Percentiles rank a stretch among this genome's conserved stretches.
These are phyloP conservation scores for Drosophila punjabiensis DNA, from an alignment of 1,140 invertebrate species.

Conservation along the genomic window DNA sequence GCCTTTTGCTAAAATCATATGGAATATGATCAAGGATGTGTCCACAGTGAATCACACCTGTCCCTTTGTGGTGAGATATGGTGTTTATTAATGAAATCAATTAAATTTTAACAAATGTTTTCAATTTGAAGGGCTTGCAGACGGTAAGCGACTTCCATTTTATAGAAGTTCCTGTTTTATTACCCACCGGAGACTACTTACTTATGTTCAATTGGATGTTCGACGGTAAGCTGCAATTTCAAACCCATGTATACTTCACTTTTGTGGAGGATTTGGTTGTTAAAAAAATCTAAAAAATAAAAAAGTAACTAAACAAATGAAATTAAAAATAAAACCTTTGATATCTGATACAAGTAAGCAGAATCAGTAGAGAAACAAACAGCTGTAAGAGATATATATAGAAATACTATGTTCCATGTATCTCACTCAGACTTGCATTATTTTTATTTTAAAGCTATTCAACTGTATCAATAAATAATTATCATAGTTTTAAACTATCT, in stretches of 20 bases:
- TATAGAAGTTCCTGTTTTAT: background rate
- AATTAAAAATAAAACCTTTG: too few species aligned
- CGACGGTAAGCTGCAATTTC: constrained; percentile 23
- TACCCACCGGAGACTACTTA: constrained; percentile 19
- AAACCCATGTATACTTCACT: constrained; percentile 37
- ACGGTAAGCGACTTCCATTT: constrained; percentile 34
- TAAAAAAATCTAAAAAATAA: too few species aligned
- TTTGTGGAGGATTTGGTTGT: constrained; percentile 12
- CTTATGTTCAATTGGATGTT: constrained; percentile 40
- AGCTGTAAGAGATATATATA: too few species aligned
- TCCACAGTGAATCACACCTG: constrained; percentile 60
- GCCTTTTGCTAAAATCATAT: constrained; percentile 30
- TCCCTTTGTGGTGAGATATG: constrained; percentile 40
- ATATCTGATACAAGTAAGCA: too few species aligned
- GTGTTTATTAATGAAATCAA: too few species aligned
- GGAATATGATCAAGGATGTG: constrained; percentile 38
- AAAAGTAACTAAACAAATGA: too few species aligned
- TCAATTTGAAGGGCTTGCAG: too few species aligned
- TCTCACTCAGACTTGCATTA: too few species aligned
- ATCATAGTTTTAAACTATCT: too few species aligned
- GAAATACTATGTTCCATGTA: too few species aligned
- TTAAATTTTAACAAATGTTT: too few species aligned
- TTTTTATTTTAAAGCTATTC: background rate
- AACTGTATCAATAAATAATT: background rate
- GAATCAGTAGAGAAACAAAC: too few species aligned